Base-by-base conservation (phyloP, 2,797 vertebrate genomes). In the Oreonectes daqikongensis region DNA sequence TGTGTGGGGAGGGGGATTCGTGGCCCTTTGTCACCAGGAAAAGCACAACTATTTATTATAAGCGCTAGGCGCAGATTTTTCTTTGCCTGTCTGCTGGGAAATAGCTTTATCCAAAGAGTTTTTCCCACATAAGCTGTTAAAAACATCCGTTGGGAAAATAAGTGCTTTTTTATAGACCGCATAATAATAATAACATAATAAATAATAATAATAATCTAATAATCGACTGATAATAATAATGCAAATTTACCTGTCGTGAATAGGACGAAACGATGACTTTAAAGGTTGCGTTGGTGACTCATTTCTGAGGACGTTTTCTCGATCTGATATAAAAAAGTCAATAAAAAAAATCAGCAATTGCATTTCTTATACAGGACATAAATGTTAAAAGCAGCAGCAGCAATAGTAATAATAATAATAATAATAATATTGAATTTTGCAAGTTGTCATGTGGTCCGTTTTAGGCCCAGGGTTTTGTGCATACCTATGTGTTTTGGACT, bases 401-500 rank as follows among this genome's bases (percentile, higher is more conserved):
- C 6, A 14, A 38, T 35, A 18, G 12, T 42, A 15, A 42, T 42
- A 42, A 42, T 14, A 42, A 42, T 14, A 42, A 42, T 42, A 42
- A 42, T 42, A 15, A 42, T 42, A 42, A 14, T 42, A 42, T 12
- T 42, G 4, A 10, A 35, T 35, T 35, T 7, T 10, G 2, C 35
- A 35, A 35, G 35, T 35, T 24, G 20, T 28, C 32, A 2, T 28
- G 22, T n/a, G 20, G 22, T 32, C 53, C 57, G 35, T n/a, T 44
- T 61, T 28, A 20, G 46, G 46, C 46, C 38, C 30, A 7, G 1
- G 17, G 20, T 42, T 57, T 14, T 12, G 15, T 68, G n/a, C 87
- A 14, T 93, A 98, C 97, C 97, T 98, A 95, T 95, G 89, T 97
- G 96, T 81, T 96, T 95, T 55, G 96, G 97, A 88, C 97, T 99